Percentiles rank a stretch among this genome's conserved stretches.
These are phyloP conservation scores for Dasypolia templi DNA, from an alignment of 2,888 invertebrate genomes.

Conservation along the genomic window DNA sequence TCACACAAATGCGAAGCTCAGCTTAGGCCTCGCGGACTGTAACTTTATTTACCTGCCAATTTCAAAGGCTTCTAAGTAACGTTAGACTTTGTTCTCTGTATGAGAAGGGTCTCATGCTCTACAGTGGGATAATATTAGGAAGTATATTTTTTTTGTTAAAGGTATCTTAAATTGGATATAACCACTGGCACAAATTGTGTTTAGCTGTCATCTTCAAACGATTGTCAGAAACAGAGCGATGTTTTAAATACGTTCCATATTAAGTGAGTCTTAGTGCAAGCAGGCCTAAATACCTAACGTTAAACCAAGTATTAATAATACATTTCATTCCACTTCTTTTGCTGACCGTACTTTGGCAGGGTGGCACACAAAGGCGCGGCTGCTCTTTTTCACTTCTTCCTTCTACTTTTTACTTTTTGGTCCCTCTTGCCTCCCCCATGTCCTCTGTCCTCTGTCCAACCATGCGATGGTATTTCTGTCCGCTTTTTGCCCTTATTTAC, in stretches of 20 bases:
- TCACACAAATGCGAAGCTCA: too few relatives aligned
- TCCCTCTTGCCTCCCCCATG: conserved; percentile 62
- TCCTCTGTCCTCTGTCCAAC: conserved; percentile 73
- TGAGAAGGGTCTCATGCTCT: neutral
- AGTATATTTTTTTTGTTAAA: neutral
- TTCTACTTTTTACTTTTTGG: conserved; percentile 84
- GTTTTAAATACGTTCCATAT: neutral
- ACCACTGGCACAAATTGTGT: too few relatives aligned
- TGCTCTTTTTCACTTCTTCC: conserved; percentile 86
- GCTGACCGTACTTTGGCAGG: conserved; percentile 70
- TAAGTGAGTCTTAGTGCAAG: too few relatives aligned
- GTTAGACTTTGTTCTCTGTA: neutral
- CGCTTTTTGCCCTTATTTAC: conserved; percentile 62
- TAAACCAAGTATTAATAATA: neutral
- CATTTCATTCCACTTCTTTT: conserved; percentile 19
- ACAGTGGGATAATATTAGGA: neutral
- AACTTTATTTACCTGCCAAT: too few relatives aligned
- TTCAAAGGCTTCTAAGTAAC: neutral
- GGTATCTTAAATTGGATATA: neutral
- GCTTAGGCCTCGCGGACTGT: too few relatives aligned
- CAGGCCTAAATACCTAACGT: neutral
- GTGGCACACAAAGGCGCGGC: conserved; percentile 82
- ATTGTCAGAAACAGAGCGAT: neutral
- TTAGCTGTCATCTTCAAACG: neutral
- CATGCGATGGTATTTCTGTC: conserved; percentile 75